Conservation (phyloP, 2,113 vertebrate genomes). For the Psittacus erithacus region DNA sequence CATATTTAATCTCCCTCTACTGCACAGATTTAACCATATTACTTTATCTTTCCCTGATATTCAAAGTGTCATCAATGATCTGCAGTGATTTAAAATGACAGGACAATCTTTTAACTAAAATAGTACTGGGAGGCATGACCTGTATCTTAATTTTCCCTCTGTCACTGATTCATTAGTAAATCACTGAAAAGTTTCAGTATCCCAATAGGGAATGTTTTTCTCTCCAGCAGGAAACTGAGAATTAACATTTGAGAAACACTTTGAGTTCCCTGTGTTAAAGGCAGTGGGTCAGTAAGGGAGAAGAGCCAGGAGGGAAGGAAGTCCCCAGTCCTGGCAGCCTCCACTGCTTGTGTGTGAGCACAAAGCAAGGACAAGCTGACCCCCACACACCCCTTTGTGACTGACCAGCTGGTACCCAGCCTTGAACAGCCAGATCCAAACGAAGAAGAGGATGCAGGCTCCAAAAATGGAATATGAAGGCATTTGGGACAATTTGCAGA, state of each 20-base stretch:
- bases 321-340: neutral
- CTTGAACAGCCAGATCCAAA: neutral
- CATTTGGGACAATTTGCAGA: neutral
- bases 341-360: neutral
- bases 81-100: neutral
- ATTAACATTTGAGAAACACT: neutral
- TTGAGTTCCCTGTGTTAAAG: neutral
- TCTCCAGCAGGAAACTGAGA: neutral
- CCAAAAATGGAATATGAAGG: neutral
- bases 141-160: neutral
- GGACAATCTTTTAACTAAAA: neutral
- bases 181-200: neutral
- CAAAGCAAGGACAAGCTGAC: neutral
- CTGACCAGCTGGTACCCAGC: neutral
- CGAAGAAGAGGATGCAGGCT: neutral
- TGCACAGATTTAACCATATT: neutral
- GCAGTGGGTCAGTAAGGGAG: neutral
- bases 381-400: no score
- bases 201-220: neutral
- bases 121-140: neutral
- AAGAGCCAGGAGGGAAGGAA: neutral
- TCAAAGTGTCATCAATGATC: neutral
- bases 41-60: neutral
- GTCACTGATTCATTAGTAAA: neutral
- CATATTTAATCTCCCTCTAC: neutral